These are phyloP conservation scores for fruit fly (Drosophila melanogaster) DNA, from an alignment of 1,140 invertebrate genomes.

Conservation along the genomic window DNA sequence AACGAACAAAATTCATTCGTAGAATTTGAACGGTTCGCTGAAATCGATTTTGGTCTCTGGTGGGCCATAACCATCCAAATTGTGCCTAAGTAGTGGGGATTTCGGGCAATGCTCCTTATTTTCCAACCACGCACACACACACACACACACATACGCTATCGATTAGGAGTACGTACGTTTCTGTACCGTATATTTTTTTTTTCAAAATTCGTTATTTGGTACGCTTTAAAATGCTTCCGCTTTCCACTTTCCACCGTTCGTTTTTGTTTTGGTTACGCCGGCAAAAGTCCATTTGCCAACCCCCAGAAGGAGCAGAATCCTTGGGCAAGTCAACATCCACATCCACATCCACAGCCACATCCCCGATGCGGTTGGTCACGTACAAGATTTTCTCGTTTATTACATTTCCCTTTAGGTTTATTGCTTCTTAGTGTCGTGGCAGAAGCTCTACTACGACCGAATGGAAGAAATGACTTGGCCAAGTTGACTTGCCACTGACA, in stretches of 20 bases:
- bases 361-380: conserved; percentile 83
- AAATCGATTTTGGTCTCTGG: conserved; percentile 80
- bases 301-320: conserved; percentile 5
- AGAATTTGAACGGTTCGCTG: conserved; percentile 69
- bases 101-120: conserved; percentile 27
- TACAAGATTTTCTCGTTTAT: conserved; percentile 85
- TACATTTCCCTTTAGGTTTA: conserved; percentile 84
- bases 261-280: conserved; percentile 54
- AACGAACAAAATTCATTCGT: conserved; percentile 74
- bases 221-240: conserved; percentile 81
- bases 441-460: conserved; percentile 61
- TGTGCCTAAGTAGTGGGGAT: conserved; percentile 79
- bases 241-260: conserved; percentile 47
- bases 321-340: not conserved
- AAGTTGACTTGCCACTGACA: conserved; percentile 79
- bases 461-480: conserved; percentile 61
- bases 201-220: conserved; percentile 62
- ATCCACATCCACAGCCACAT: conserved; percentile 29
- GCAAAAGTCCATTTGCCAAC: conserved; percentile 74
- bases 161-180: conserved; percentile 66
- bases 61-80: conserved; percentile 82
- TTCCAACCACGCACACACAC: conserved; percentile 37
- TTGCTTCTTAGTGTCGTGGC: conserved; percentile 82
- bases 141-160: conserved; percentile 59
- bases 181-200: conserved; percentile 23